Conservation (phyloP, 1,140 invertebrate species). For the Physella acuta region DNA sequence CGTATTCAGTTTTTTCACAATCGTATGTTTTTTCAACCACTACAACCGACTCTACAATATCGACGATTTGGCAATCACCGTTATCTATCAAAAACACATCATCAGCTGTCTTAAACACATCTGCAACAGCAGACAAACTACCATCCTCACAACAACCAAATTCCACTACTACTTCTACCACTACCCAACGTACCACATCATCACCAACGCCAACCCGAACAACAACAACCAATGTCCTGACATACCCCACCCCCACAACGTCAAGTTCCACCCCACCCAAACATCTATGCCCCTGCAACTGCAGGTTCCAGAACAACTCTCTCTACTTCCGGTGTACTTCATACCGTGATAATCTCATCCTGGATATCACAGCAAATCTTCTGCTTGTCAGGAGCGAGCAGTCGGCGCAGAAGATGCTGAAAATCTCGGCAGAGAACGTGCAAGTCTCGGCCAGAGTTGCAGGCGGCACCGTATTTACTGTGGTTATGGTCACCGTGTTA, state of each 20-base stretch:
- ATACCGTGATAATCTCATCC: background rate
- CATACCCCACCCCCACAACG: background rate
- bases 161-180: background rate
- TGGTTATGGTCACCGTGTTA: too few species aligned
- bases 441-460: background rate
- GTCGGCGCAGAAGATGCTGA: background rate
- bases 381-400: background rate
- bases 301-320: background rate
- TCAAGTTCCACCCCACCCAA: background rate
- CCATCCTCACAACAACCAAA: background rate
- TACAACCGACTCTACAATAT: background rate
- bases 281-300: background rate
- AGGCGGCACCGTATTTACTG: too few species aligned
- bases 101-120: background rate
- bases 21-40: background rate
- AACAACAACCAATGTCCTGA: background rate
- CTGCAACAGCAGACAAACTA: background rate
- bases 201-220: background rate
- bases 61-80: too few species aligned
- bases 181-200: background rate
- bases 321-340: too few species aligned
- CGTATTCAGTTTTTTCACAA: too few species aligned
- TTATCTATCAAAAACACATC: background rate
- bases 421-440: background rate
- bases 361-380: background rate